Evolutionary conservation across 2,113 vertebrate species (phyloP).

Genomic region (Trematocara nigrifrons): DNA sequence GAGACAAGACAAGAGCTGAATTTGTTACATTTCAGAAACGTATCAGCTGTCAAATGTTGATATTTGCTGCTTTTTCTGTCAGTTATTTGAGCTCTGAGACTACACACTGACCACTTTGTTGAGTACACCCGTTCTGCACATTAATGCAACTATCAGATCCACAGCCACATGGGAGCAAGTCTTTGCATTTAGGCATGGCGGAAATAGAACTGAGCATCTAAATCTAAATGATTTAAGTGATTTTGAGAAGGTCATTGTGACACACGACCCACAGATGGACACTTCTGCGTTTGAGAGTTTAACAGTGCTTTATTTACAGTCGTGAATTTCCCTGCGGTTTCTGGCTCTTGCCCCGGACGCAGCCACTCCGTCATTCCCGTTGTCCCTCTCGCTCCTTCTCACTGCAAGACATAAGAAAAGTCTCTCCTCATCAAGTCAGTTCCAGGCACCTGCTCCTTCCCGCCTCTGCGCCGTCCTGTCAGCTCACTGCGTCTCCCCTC

Average conservation of each 20-base stretch:
- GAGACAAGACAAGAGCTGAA: not conserved
- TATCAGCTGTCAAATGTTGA: fast-evolving
- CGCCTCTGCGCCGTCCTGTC: fast-evolving
- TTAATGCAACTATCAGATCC: not conserved
- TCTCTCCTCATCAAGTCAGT: not conserved
- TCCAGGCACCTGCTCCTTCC: not conserved
- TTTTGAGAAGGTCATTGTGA: not conserved
- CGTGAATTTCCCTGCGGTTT: fast-evolving
- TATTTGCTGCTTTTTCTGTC: not conserved
- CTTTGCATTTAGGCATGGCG: not conserved
- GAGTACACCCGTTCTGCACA: not conserved
- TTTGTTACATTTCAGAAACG: not conserved
- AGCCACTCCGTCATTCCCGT: not conserved
- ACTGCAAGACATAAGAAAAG: not conserved
- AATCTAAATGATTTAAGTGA: not conserved
- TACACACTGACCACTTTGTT: not conserved
- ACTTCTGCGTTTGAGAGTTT: not conserved
- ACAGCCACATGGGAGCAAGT: not conserved
- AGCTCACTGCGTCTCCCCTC: not conserved
- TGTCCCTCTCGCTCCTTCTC: not conserved
- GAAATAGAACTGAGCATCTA: not conserved
- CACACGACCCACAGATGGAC: not conserved
- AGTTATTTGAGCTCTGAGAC: not conserved
- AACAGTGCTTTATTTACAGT: not conserved
- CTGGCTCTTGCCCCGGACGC: not conserved